These are phyloP conservation scores for Glaucidium brasilianum DNA, from an alignment of 2,113 vertebrate genomes.

Conservation along the genomic window DNA sequence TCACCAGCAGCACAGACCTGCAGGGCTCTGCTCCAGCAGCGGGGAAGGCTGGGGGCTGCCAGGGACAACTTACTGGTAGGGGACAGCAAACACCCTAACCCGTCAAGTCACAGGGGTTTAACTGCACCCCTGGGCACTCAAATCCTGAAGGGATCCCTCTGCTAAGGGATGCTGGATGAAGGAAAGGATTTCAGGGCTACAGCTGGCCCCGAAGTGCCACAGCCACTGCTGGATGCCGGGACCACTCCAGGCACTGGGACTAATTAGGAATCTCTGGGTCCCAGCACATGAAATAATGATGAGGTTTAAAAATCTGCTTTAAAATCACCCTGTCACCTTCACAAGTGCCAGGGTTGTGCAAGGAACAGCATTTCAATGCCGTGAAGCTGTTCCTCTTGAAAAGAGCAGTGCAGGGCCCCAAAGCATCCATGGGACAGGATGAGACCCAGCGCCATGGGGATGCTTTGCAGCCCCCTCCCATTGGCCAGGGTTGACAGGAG, in stretches of 20 bases:
- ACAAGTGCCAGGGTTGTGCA: background rate
- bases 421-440: background rate
- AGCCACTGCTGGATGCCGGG: background rate
- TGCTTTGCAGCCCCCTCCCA: background rate
- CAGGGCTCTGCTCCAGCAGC: background rate
- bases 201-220: background rate
- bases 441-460: background rate
- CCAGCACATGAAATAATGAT: background rate
- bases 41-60: background rate
- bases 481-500: accelerated
- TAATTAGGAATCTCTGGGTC: background rate
- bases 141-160: background rate
- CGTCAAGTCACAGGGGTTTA: background rate
- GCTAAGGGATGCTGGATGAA: background rate
- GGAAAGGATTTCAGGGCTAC: background rate
- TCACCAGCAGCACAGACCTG: background rate
- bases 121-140: accelerated
- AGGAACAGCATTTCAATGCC: background rate
- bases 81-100: background rate
- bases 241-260: background rate
- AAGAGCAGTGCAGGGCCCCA: accelerated
- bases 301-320: background rate
- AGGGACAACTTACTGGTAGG: background rate
- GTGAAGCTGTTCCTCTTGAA: background rate
- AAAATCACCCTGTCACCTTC: background rate